Conservation (phyloP, 2,888 invertebrate species). For the Coenonympha arcania region DNA sequence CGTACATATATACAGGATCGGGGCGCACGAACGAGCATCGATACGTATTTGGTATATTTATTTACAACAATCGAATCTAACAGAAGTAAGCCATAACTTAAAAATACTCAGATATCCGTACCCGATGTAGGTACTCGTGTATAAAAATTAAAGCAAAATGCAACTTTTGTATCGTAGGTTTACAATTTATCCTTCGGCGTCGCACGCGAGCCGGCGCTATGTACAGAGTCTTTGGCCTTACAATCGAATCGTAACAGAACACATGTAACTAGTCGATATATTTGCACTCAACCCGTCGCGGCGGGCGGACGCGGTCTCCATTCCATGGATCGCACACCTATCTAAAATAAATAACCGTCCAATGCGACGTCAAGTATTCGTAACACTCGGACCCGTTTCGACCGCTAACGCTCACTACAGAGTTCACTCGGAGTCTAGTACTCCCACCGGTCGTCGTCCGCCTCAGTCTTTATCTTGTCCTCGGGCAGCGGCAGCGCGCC, state of each 20-base stretch:
- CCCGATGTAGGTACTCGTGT: conserved; percentile 59
- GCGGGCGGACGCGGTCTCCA: conserved; percentile 24
- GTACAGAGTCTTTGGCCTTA: conserved; percentile 73
- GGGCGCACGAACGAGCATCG: conserved; percentile 46
- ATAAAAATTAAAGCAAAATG: conserved; percentile 70
- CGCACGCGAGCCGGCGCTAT: conserved; percentile 51
- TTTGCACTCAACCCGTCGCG: conserved; percentile 46
- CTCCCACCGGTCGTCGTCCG: conserved; percentile 78
- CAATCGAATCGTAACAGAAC: conserved; percentile 52
- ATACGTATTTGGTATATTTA: conserved; percentile 72
- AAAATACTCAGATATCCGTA: conserved; percentile 65
- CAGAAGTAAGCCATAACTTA: conserved; percentile 53
- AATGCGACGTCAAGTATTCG: conserved; percentile 32
- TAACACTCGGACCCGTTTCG: conserved; percentile 41
- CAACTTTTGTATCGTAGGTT: conserved; percentile 69
- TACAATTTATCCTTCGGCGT: conserved; percentile 35
- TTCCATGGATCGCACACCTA: conserved; percentile 29
- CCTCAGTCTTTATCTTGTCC: conserved; percentile 74
- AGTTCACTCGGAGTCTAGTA: conserved; percentile 45
- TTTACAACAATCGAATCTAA: conserved; percentile 61
- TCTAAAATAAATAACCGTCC: conserved; percentile 41
- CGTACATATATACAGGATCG: conserved; percentile 59
- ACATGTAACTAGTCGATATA: conserved; percentile 46
- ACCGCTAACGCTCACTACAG: conserved; percentile 32
- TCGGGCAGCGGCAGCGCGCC: conserved; percentile 54